These are phyloP conservation scores for Burhinus bistriatus DNA, from an alignment of 2,113 vertebrate genomes.

Conservation along the genomic window DNA sequence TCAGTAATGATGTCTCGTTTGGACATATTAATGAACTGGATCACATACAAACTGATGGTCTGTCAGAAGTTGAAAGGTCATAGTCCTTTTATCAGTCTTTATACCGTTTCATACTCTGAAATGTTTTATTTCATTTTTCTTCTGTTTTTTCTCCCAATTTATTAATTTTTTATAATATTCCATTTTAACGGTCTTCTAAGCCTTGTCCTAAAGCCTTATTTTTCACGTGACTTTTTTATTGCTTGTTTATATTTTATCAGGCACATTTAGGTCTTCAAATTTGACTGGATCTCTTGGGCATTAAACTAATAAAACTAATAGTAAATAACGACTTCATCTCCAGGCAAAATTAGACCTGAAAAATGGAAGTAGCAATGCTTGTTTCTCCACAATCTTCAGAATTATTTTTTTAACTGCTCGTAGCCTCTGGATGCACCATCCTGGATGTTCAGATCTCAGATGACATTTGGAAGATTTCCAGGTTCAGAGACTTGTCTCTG, in stretches of 20 bases:
- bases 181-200: neutral
- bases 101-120: neutral
- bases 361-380: neutral
- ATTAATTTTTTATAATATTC: neutral
- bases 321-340: neutral
- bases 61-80: neutral
- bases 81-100: neutral
- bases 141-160: rapidly evolving
- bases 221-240: neutral
- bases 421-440: neutral
- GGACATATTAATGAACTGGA: neutral
- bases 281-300: neutral
- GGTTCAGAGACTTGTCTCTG: neutral
- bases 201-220: neutral
- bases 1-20: neutral
- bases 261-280: neutral
- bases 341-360: neutral
- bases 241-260: neutral
- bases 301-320: neutral
- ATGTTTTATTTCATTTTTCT: neutral
- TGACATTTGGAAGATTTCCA: neutral
- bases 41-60: neutral
- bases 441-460: neutral
- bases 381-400: neutral
- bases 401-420: neutral